Conservation (phyloP, 1,140 invertebrate genomes). For the Pseudoatta argentina region DNA sequence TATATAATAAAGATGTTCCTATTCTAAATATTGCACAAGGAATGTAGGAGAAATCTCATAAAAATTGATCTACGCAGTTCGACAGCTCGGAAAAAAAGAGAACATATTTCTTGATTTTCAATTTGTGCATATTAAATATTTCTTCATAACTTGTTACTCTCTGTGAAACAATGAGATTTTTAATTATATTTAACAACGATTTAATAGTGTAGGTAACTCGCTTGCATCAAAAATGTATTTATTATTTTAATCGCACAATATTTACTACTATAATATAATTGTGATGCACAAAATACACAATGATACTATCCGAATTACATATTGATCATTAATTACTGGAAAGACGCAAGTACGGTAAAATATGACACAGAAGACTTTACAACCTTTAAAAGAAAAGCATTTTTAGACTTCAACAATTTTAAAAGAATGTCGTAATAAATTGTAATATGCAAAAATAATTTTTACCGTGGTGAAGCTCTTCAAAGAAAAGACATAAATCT, state of each 20-base stretch:
- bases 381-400: slow-evolving; percentile 6
- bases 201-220: background rate
- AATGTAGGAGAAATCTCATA: too few relatives aligned
- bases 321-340: slow-evolving; percentile 10
- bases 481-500: slow-evolving; percentile 25
- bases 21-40: too few relatives aligned
- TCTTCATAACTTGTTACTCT: too few relatives aligned
- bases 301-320: background rate
- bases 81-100: too few relatives aligned
- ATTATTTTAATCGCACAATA: background rate
- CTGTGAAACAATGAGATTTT: background rate
- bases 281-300: too few relatives aligned
- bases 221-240: background rate
- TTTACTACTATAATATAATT: background rate
- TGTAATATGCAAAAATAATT: background rate
- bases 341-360: slow-evolving; percentile 27
- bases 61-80: too few relatives aligned
- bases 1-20: too few relatives aligned
- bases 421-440: background rate
- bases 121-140: too few relatives aligned
- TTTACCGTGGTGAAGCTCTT: slow-evolving; percentile 17
- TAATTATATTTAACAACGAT: background rate
- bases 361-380: slow-evolving; percentile 39
- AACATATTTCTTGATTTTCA: too few relatives aligned
- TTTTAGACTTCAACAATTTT: background rate